Percentiles rank a stretch among this genome's conserved stretches.
phyloP scores from a whole-genome alignment of 2,113 vertebrate species.

The Neodon shergylaensis region DNA sequence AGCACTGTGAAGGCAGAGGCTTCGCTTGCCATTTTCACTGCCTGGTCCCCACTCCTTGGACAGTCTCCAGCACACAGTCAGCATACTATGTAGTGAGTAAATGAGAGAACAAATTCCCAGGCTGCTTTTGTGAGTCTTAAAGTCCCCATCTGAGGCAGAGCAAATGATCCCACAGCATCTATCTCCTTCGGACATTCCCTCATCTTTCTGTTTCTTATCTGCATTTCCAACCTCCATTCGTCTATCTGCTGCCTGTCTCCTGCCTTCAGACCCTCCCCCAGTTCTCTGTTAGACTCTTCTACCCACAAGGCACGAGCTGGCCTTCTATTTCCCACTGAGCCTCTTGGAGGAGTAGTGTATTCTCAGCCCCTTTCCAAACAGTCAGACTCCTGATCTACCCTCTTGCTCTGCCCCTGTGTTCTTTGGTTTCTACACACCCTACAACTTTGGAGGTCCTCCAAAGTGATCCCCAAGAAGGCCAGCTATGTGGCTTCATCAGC shows the following conservation, averaged over 20 bases:
- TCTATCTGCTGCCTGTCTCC: background rate
- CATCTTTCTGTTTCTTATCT: background rate
- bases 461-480: background rate
- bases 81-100: background rate
- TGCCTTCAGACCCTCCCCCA: background rate
- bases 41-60: background rate
- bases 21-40: background rate
- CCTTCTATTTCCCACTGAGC: background rate
- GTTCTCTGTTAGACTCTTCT: background rate
- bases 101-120: background rate
- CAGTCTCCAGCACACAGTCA: background rate
- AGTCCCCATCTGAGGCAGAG: background rate
- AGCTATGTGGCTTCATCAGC: background rate
- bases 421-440: background rate
- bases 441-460: background rate
- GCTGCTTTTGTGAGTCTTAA: background rate
- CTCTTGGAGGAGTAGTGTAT: background rate
- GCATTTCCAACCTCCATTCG: background rate
- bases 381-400: background rate
- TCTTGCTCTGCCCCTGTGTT: fast-evolving
- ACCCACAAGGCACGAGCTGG: background rate
- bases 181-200: background rate
- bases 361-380: background rate
- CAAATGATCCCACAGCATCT: background rate
- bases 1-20: background rate